Evolutionary conservation across 2,113 vertebrate species (phyloP).

Genomic region (Pangasianodon hypophthalmus): DNA sequence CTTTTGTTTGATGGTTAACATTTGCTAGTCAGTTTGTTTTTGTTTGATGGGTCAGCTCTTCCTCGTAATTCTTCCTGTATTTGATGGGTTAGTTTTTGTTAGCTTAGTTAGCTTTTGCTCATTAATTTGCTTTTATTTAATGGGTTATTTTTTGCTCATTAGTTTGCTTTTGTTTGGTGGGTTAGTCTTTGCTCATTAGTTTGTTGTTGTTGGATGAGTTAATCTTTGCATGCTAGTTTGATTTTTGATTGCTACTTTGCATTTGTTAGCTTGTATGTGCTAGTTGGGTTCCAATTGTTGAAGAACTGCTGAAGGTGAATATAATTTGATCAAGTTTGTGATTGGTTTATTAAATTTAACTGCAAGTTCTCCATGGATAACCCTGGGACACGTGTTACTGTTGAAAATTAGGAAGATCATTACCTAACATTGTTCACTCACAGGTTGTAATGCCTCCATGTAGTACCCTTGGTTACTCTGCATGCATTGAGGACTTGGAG

Average conservation of each 20-base stretch:
- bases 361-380: not conserved
- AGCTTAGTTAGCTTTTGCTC: too few species aligned
- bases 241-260: not conserved
- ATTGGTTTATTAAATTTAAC: not conserved
- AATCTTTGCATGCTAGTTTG: not conserved
- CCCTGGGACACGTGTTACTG: too few species aligned
- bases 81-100: not conserved
- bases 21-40: not conserved
- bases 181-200: not conserved
- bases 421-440: not conserved
- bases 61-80: too few species aligned
- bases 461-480: constrained; percentile 6
- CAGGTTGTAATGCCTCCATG: not conserved
- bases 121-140: not conserved
- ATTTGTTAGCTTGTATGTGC: not conserved
- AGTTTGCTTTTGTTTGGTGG: not conserved
- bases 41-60: not conserved
- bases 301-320: not conserved
- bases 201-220: not conserved
- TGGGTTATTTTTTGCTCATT: not conserved
- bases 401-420: not conserved
- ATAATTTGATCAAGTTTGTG: not conserved
- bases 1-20: not conserved
- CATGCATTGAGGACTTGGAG: constrained; percentile 6
- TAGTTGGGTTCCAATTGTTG: not conserved